phyloP scores from a whole-genome alignment of 2,888 invertebrate species.

The Epistrophella euchroma region DNA sequence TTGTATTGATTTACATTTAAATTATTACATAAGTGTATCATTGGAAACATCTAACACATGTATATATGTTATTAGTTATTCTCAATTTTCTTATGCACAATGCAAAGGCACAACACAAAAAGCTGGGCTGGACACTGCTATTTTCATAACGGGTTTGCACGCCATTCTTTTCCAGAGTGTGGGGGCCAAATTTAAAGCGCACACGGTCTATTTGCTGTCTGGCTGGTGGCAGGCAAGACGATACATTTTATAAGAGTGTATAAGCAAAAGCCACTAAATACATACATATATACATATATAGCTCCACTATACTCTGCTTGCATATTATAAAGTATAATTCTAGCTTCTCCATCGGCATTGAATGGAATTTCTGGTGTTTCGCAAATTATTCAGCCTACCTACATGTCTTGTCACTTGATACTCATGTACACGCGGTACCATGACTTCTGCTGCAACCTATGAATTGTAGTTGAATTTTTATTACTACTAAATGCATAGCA shows the following conservation, averaged over 20 bases:
- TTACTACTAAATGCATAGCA: conserved; percentile 54
- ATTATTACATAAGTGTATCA: background rate
- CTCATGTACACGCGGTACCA: conserved; percentile 34
- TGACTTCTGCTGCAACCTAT: conserved; percentile 46
- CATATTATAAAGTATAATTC: conserved; percentile 33
- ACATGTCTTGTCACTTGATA: conserved; percentile 68
- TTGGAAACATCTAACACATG: conserved; percentile 26
- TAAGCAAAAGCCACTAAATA: conserved; percentile 12
- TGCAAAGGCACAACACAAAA: background rate
- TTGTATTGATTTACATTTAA: conserved; percentile 16
- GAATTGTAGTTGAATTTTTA: conserved; percentile 48
- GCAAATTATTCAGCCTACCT: conserved; percentile 55
- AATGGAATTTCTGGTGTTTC: conserved; percentile 73
- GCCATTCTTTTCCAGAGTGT: conserved; percentile 42
- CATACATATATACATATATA: too few species aligned
- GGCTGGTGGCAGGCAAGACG: conserved; percentile 52
- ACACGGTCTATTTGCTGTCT: conserved; percentile 73
- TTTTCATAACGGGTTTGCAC: conserved; percentile 58
- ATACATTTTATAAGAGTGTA: conserved; percentile 32
- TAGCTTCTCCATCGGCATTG: conserved; percentile 68
- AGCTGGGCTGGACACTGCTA: conserved; percentile 27
- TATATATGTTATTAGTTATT: conserved; percentile 21
- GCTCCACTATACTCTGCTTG: background rate
- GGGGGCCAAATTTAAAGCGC: conserved; percentile 57
- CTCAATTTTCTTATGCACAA: conserved; percentile 16